Conservation (phyloP, 2,888 invertebrate genomes). For the Resseliella maxima region DNA sequence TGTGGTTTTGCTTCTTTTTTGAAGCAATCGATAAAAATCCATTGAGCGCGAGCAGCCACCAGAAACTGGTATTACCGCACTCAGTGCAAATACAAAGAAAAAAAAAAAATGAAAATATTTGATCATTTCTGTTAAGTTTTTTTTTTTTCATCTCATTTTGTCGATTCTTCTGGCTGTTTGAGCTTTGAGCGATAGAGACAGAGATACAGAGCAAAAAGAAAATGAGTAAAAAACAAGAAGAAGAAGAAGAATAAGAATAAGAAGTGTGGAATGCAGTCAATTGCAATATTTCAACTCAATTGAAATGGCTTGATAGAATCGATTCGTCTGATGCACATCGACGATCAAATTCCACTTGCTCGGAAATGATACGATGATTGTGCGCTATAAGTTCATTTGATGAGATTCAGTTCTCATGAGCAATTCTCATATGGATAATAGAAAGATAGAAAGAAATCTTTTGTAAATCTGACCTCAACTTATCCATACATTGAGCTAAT, state of each 20-base stretch:
- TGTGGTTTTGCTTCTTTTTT: neutral
- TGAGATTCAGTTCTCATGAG: too few species aligned
- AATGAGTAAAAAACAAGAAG: too few species aligned
- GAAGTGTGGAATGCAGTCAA: slow-evolving; percentile 27
- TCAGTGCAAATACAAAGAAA: neutral
- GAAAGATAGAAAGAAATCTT: neutral
- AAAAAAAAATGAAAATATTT: too few species aligned
- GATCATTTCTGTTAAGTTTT: too few species aligned
- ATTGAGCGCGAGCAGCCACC: neutral
- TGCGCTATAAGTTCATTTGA: too few species aligned
- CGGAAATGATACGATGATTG: too few species aligned
- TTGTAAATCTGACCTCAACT: too few species aligned
- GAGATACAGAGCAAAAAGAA: too few species aligned
- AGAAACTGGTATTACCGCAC: neutral
- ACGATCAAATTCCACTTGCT: neutral
- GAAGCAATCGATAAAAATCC: neutral
- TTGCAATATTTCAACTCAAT: slow-evolving; percentile 34
- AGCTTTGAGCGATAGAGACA: neutral
- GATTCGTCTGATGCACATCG: neutral
- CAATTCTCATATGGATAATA: too few species aligned
- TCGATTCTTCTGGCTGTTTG: too few species aligned
- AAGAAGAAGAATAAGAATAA: neutral
- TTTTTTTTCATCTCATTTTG: too few species aligned
- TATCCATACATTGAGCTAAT: too few species aligned
- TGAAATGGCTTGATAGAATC: slow-evolving; percentile 16